phyloP scores from a whole-genome alignment of 2,113 vertebrate genomes.

The Picathartes gymnocephalus region DNA sequence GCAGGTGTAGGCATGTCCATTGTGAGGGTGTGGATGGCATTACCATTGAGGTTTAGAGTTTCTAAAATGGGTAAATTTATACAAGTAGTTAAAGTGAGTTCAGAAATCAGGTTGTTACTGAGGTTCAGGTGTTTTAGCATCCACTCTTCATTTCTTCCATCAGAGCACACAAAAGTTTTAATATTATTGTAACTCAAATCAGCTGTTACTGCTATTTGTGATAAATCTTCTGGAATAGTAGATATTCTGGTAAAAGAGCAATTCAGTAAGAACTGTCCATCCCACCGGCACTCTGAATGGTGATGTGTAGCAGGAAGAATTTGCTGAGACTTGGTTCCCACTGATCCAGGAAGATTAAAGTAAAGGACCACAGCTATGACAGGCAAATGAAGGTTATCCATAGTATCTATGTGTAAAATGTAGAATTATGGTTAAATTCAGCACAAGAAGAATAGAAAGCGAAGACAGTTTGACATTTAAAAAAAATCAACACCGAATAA shows the following conservation, averaged over 20 bases:
- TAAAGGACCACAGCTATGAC: slow-evolving; percentile 3
- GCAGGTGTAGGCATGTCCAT: not conserved
- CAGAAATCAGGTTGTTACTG: slow-evolving; percentile 51
- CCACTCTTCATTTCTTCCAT: not conserved
- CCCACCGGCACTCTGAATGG: not conserved
- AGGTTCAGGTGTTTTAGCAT: slow-evolving; percentile 57
- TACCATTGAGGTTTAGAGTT: slow-evolving; percentile 52
- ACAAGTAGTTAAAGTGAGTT: slow-evolving; percentile 31
- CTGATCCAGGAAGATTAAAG: slow-evolving; percentile 21
- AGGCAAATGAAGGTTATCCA: slow-evolving; percentile 41
- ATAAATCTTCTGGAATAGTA: not conserved
- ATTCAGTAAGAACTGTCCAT: not conserved
- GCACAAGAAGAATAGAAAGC: not conserved
- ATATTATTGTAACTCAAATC: slow-evolving; percentile 22
- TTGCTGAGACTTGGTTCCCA: not conserved
- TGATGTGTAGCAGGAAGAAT: not conserved
- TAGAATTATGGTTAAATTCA: not conserved
- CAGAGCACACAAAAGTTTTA: not conserved
- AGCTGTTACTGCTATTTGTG: not conserved
- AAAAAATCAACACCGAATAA: not conserved
- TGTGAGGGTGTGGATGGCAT: slow-evolving; percentile 4
- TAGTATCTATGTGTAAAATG: slow-evolving; percentile 30
- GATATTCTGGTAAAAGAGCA: slow-evolving; percentile 39
- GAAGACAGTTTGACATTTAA: not conserved
- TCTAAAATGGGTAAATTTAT: slow-evolving; percentile 35